A percentile compares a stretch with the other conserved stretches of the same genome.
Conservation (phyloP, 2,797 vertebrate species). For the Echiichthys vipera region DNA sequence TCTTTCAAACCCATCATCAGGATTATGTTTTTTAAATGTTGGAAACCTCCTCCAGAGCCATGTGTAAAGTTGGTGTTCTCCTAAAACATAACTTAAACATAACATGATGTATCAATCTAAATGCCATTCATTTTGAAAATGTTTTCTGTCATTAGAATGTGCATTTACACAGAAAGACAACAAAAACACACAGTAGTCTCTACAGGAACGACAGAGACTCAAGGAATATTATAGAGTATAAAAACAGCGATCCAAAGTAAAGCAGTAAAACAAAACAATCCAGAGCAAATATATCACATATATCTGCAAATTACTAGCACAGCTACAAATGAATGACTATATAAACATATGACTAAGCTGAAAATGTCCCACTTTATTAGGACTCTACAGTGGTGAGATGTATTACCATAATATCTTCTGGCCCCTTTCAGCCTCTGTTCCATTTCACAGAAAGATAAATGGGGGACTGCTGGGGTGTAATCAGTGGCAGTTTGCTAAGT, state of each 20-base stretch:
- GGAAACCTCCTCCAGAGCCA: not conserved
- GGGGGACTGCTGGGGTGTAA: constrained; percentile 63
- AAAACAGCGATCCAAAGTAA: not conserved
- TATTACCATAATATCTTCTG: constrained; percentile 59
- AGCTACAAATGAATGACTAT: constrained; percentile 11
- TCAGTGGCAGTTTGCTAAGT: constrained; percentile 62
- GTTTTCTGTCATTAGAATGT: not conserved
- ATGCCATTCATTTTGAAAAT: not conserved
- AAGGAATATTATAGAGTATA: not conserved
- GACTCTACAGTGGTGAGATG: constrained; percentile 23
- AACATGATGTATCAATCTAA: not conserved
- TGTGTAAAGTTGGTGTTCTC: too few species aligned
- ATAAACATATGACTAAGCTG: constrained; percentile 39
- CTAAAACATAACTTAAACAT: not conserved
- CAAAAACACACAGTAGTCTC: not conserved
- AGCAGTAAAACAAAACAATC: not conserved
- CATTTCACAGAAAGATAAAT: constrained; percentile 64
- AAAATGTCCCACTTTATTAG: constrained; percentile 42
- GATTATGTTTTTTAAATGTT: not conserved
- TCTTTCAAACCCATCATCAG: too few species aligned
- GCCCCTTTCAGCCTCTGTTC: constrained; percentile 37
- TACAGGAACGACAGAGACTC: not conserved
- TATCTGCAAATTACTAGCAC: constrained; percentile 18
- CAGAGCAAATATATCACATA: not conserved
- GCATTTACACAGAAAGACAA: not conserved